phyloP scores from a whole-genome alignment of 1,140 invertebrate species.

The Temnothorax longispinosus region DNA sequence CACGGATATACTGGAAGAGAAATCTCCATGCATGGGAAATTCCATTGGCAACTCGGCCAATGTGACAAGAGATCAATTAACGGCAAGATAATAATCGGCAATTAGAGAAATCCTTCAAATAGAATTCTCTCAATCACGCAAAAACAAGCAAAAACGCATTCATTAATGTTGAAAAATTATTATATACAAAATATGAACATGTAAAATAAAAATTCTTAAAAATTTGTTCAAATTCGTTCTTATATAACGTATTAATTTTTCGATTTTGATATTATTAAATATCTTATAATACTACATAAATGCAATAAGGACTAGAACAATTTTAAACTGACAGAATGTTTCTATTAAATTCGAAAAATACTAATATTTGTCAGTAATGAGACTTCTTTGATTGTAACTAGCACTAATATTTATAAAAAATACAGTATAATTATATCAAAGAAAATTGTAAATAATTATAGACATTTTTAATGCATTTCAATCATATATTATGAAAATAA shows the following conservation, averaged over 20 bases:
- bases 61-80: constrained; percentile 28
- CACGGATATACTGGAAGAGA: constrained; percentile 9
- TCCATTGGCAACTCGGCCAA: constrained; percentile 20
- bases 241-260: neutral
- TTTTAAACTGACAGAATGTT: neutral
- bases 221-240: neutral
- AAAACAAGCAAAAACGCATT: neutral
- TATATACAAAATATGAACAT: neutral
- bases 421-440: neutral
- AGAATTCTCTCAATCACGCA: neutral
- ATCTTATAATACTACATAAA: neutral
- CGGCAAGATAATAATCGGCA: constrained; percentile 29
- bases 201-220: neutral
- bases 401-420: neutral
- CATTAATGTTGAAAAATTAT: neutral
- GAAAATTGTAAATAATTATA: constrained; percentile 2
- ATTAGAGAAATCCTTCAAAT: constrained; percentile 20
- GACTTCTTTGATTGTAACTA: too few species aligned
- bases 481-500: neutral
- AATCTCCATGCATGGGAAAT: constrained; percentile 33
- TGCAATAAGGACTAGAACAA: neutral
- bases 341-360: neutral
- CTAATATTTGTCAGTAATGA: neutral
- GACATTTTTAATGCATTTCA: neutral
- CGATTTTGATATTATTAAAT: neutral